phyloP scores from a whole-genome alignment of 2,888 invertebrate species.

The Eupithecia centaureata region DNA sequence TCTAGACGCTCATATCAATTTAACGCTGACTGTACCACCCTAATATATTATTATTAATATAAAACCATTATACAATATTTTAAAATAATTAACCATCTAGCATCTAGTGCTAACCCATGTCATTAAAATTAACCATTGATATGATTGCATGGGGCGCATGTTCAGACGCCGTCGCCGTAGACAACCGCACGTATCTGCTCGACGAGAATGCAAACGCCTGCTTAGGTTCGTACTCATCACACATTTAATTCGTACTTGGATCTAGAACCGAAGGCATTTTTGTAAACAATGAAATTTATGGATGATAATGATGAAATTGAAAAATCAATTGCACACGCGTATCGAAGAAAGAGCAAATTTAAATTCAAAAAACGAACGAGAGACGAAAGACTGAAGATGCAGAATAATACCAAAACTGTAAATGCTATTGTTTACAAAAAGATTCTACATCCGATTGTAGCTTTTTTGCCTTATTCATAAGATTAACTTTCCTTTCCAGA shows the following conservation, averaged over 20 bases:
- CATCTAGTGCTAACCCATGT: conserved; percentile 20
- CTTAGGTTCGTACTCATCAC: conserved; percentile 68
- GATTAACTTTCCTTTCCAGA: conserved; percentile 52
- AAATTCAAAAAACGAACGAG: too few species aligned
- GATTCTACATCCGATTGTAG: too few species aligned
- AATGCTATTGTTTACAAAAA: too few species aligned
- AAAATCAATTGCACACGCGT: too few species aligned
- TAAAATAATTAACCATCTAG: not conserved
- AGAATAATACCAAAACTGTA: too few species aligned
- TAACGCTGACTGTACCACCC: too few species aligned
- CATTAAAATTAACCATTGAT: conserved; percentile 54
- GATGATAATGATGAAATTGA: too few species aligned
- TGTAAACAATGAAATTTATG: too few species aligned
- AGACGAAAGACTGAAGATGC: too few species aligned
- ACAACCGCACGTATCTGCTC: conserved; percentile 91
- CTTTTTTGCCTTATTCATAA: conserved; percentile 1
- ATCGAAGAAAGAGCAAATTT: too few species aligned
- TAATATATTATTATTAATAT: too few species aligned
- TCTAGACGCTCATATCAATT: too few species aligned
- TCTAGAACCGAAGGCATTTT: not conserved
- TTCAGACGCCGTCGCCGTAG: conserved; percentile 89
- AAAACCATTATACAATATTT: not conserved
- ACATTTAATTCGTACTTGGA: conserved; percentile 12
- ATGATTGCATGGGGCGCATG: conserved; percentile 75
- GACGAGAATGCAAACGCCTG: conserved; percentile 88